Conservation (phyloP, 2,888 invertebrate species). For the Folsomia manolachei region DNA sequence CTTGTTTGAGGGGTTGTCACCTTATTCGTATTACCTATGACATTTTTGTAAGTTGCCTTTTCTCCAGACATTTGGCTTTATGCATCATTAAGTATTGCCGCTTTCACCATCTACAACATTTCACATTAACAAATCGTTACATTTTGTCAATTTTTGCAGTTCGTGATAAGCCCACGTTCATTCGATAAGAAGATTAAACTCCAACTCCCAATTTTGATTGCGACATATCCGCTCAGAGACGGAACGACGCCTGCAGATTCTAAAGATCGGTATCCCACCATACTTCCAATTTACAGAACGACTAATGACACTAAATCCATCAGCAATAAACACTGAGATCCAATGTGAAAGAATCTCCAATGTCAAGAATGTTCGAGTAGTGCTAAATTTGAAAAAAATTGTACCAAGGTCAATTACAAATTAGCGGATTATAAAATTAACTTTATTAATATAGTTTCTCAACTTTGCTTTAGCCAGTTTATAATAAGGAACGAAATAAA, state of each 20-base stretch:
- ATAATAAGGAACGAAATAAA: too few species aligned
- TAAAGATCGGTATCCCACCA: constrained; percentile 88
- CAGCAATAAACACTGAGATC: constrained; percentile 20
- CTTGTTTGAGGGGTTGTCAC: constrained; percentile 62
- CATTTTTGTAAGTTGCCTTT: constrained; percentile 67
- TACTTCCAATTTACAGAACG: constrained; percentile 84
- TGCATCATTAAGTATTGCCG: too few species aligned
- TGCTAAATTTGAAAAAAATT: too few species aligned
- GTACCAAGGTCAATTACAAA: too few species aligned
- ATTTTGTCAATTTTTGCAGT: constrained; percentile 58
- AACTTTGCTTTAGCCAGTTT: too few species aligned
- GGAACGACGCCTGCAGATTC: constrained; percentile 61
- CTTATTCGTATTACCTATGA: constrained; percentile 90
- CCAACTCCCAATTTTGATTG: constrained; percentile 85
- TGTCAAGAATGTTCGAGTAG: too few species aligned
- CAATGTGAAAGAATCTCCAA: too few species aligned
- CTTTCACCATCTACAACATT: too few species aligned
- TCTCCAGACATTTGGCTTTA: too few species aligned
- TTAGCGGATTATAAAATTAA: too few species aligned
- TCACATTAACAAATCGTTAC: too few species aligned
- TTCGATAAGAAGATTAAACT: constrained; percentile 87
- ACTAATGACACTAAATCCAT: constrained; percentile 43
- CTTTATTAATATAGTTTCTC: too few species aligned
- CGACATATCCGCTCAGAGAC: constrained; percentile 77
- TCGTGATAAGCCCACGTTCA: constrained; percentile 86